Percentiles rank a stretch among this genome's conserved stretches.
Conservation (phyloP, 2,113 vertebrate genomes). For the Epinephelus fuscoguttatus region DNA sequence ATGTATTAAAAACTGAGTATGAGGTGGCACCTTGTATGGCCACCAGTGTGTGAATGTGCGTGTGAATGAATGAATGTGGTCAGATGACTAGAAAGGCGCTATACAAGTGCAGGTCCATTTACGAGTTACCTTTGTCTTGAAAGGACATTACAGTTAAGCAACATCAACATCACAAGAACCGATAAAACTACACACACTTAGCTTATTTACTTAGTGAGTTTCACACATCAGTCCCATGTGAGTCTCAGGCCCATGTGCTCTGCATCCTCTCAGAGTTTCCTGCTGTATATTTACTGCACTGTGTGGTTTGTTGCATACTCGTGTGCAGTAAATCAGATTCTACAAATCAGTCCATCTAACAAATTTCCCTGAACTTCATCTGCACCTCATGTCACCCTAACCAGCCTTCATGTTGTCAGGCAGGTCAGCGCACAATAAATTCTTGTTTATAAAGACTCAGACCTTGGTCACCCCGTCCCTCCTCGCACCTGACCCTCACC, state of each 20-base stretch:
- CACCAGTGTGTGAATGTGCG: no score
- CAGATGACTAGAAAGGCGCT: no score
- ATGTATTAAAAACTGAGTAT: no score
- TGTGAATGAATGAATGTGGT: no score
- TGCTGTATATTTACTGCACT: background rate
- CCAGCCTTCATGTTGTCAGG: background rate
- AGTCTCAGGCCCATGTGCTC: background rate
- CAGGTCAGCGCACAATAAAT: constrained; percentile 18
- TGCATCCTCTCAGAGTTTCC: background rate
- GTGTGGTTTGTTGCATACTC: background rate
- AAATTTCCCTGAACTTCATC: constrained; percentile 17
- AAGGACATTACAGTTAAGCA: no score
- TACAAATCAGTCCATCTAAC: background rate
- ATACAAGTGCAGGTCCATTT: no score
- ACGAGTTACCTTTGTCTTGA: no score
- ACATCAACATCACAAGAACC: no score
- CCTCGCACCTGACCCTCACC: constrained; percentile 4
- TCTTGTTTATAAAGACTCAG: constrained; percentile 13
- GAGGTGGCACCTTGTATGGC: no score
- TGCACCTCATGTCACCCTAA: constrained; percentile 3
- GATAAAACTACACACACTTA: background rate
- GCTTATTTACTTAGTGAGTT: background rate
- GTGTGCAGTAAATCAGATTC: background rate
- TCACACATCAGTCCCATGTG: background rate
- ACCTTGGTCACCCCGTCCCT: constrained; percentile 33